A percentile compares a stretch with the other conserved stretches of the same genome.
These are phyloP conservation scores for Tamandua tetradactyla DNA, from an alignment of 2,797 vertebrate genomes.

Conservation along the genomic window DNA sequence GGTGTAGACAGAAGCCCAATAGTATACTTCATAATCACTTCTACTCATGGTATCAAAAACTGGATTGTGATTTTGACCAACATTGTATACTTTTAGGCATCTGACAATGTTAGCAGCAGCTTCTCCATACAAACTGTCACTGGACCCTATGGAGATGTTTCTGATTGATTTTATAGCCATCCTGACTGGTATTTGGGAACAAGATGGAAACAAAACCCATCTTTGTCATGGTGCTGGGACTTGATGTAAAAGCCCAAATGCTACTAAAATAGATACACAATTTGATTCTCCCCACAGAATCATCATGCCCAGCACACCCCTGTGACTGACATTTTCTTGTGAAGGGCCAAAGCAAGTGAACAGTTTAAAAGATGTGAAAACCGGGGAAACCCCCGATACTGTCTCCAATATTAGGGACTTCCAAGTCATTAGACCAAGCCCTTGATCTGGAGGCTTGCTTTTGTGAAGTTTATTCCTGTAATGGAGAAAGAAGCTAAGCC, in stretches of 20 bases:
- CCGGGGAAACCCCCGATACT: too few species aligned
- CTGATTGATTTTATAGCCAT: background rate
- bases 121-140: background rate
- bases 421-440: too few species aligned
- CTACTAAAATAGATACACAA: constrained; percentile 49
- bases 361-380: background rate
- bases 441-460: too few species aligned
- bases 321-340: constrained; percentile 44
- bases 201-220: background rate
- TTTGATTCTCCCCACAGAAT: constrained; percentile 66
- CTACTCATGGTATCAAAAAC: background rate
- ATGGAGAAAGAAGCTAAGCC: too few species aligned
- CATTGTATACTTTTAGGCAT: background rate
- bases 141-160: background rate
- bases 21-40: background rate
- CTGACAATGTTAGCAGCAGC: background rate
- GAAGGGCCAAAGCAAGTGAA: constrained; percentile 17
- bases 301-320: background rate
- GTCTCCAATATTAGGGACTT: too few species aligned
- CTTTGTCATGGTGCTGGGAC: constrained; percentile 6
- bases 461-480: too few species aligned
- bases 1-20: background rate
- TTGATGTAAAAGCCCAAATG: constrained; percentile 71
- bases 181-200: background rate
- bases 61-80: background rate